These are phyloP conservation scores for Tinea pellionella DNA, from an alignment of 2,888 invertebrate species.

Conservation along the genomic window DNA sequence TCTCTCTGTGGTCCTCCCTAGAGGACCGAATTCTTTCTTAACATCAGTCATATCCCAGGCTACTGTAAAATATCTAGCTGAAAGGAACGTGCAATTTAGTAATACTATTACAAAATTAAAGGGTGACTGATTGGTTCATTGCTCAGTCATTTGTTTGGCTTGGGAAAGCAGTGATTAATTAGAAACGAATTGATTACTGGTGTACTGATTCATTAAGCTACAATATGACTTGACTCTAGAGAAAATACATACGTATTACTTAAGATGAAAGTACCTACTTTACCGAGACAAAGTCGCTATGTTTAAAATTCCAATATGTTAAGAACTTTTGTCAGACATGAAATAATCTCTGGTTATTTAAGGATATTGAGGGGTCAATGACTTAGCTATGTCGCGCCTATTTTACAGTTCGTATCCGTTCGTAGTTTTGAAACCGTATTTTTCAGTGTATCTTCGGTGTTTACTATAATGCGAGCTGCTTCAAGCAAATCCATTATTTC, in stretches of 20 bases:
- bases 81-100: background rate
- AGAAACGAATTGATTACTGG: background rate
- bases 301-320: background rate
- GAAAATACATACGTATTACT: background rate
- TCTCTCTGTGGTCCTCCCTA: too few relatives aligned
- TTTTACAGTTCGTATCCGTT: background rate
- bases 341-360: slow-evolving; percentile 1
- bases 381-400: background rate
- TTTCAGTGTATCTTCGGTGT: background rate
- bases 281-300: too few relatives aligned
- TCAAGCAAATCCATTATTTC: too few relatives aligned
- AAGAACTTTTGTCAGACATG: background rate
- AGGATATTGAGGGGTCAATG: background rate
- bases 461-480: background rate
- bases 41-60: too few relatives aligned
- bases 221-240: too few relatives aligned
- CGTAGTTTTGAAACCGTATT: background rate
- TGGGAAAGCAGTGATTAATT: background rate
- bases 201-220: background rate
- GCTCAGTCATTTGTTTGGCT: background rate
- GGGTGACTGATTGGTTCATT: background rate
- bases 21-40: too few relatives aligned
- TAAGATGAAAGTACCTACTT: too few relatives aligned
- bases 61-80: too few relatives aligned
- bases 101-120: too few relatives aligned